These are phyloP conservation scores for Macrosteles quadrilineatus DNA, from an alignment of 1,140 invertebrate genomes.

Conservation along the genomic window DNA sequence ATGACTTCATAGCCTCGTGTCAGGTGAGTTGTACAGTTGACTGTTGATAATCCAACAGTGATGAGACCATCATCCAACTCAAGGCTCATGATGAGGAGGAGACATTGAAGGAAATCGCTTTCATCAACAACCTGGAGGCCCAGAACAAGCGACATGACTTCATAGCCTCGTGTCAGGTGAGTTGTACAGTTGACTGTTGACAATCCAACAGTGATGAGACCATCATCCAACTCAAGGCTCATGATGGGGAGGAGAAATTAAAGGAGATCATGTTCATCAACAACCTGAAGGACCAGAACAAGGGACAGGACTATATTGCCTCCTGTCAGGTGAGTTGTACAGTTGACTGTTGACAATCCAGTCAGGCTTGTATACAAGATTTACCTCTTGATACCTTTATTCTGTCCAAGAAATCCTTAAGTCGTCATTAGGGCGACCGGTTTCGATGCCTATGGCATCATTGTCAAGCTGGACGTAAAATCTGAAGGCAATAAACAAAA, in stretches of 20 bases:
- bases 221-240: constrained; percentile 91
- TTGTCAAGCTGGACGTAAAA: too few species aligned
- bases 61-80: constrained; percentile 81
- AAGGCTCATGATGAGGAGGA: constrained; percentile 98
- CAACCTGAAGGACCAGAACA: constrained; percentile 92
- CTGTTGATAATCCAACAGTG: background rate
- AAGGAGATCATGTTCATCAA: constrained; percentile 99
- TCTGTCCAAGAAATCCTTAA: too few species aligned
- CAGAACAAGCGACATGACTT: constrained; percentile 93
- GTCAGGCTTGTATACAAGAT: too few species aligned
- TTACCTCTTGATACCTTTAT: too few species aligned
- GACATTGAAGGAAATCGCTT: constrained; percentile 95
- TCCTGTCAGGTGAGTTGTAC: constrained; percentile 63
- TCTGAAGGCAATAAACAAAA: too few species aligned
- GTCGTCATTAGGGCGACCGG: too few species aligned
- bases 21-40: constrained; percentile 56
- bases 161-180: constrained; percentile 69
- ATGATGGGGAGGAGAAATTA: constrained; percentile 95
- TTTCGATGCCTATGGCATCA: too few species aligned
- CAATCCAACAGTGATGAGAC: too few species aligned
- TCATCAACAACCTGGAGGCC: constrained; percentile 95
- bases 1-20: constrained; percentile 83
- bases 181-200: background rate
- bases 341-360: background rate
- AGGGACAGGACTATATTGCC: constrained; percentile 84